Percentiles rank a stretch among this genome's conserved stretches.
Conservation (phyloP, 2,888 invertebrate species). For the Resseliella maxima region DNA sequence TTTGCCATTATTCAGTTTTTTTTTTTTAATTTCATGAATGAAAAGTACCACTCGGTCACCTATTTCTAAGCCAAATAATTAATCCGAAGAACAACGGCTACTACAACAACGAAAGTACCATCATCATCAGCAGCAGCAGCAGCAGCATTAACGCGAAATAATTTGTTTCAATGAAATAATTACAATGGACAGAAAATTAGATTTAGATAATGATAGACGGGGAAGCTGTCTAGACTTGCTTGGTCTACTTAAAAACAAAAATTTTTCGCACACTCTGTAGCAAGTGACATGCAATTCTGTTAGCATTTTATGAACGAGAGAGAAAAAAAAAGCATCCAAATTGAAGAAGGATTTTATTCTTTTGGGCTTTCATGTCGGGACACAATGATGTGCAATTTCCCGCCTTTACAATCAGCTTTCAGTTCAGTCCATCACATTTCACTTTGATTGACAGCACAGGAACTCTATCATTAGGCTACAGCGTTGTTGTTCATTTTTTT, state of each 20-base stretch:
- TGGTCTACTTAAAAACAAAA: background rate
- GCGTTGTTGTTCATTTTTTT: background rate
- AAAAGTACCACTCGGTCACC: background rate
- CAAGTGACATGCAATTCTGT: background rate
- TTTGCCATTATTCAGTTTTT: no score
- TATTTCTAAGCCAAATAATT: no score
- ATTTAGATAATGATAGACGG: background rate
- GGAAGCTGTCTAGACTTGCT: background rate
- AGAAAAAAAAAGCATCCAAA: background rate
- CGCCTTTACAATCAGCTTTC: background rate
- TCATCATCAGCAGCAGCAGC: no score
- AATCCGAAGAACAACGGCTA: no score
- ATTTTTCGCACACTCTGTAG: background rate
- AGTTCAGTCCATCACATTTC: background rate
- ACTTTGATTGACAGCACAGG: background rate
- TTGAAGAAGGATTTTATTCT: conserved; percentile 13
- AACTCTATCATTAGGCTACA: conserved; percentile 34
- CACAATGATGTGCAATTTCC: background rate
- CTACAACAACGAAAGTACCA: no score
- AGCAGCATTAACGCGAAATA: no score
- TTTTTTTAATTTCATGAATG: background rate
- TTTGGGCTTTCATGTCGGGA: background rate
- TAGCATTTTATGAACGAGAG: background rate
- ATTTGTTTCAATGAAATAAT: no score
- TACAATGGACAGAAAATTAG: no score